Conservation (phyloP, 1,140 invertebrate species). For the Atta colombica region DNA sequence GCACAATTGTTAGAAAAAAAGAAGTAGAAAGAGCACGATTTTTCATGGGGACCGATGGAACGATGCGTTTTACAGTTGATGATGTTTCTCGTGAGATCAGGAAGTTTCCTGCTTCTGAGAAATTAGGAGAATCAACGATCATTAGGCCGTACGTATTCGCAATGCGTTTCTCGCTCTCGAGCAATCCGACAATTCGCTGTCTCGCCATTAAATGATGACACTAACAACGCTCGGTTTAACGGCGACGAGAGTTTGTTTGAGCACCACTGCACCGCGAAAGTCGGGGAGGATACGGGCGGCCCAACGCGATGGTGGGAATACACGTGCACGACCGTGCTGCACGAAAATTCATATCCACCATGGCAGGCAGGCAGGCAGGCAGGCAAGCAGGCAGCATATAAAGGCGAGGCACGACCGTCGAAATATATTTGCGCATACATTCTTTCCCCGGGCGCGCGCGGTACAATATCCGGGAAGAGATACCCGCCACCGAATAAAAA, state of each 20-base stretch:
- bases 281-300: slow-evolving; percentile 68
- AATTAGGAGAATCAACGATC: slow-evolving; percentile 24
- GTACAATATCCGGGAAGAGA: slow-evolving; percentile 73
- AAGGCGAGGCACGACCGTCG: slow-evolving; percentile 73
- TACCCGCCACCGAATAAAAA: slow-evolving; percentile 59
- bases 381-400: slow-evolving; percentile 59
- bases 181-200: background rate
- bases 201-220: background rate
- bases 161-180: background rate
- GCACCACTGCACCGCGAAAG: slow-evolving; percentile 64
- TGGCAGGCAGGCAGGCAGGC: slow-evolving; percentile 66
- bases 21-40: background rate
- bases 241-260: slow-evolving; percentile 18
- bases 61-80: background rate
- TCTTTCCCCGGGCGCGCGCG: slow-evolving; percentile 70
- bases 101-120: slow-evolving; percentile 25
- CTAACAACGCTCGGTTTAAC: background rate
- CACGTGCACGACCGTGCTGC: slow-evolving; percentile 73
- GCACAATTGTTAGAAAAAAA: background rate
- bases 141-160: background rate
- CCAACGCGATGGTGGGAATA: slow-evolving; percentile 71
- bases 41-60: background rate
- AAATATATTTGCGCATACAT: slow-evolving; percentile 78
- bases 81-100: slow-evolving; percentile 19
- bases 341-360: slow-evolving; percentile 77